Base-by-base conservation (phyloP, 2,888 invertebrate species). In the Leucozona laternaria region DNA sequence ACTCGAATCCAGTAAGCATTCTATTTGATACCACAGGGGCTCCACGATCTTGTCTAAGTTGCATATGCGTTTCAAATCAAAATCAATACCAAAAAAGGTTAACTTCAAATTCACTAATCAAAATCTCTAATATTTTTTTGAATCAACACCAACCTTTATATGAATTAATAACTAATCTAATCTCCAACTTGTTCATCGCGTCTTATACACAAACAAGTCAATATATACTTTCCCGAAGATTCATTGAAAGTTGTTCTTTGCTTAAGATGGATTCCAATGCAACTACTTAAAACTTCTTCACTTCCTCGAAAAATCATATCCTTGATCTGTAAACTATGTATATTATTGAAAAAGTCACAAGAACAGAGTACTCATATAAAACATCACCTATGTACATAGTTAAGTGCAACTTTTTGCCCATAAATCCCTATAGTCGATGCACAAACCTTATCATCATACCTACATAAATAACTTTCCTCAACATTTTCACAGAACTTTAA, bases 401-500 rank as follows among this genome's bases (percentile, higher is more conserved):
- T 34, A 50, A 77, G 64, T 76, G 80, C 53, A 62, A 62, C 62
- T 70, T 62, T 62, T 64, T 70, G 64, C 13, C 62, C 71, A 71
- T 58, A 48, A 76, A 71, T 81, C 64, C 71, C 17, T 48, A 11
- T 62, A 62, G 57, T 73, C 70, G 45, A 60, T 37, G 64, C 53
- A 53, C 58, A 53, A 68, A 60, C 68, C 80, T 70, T 70, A 68
- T 68, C 75, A 55, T n/a, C 25, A 28, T 53, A 75, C n/a, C n/a
- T n/a, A n/a, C n/a, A n/a, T n/a, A n/a, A n/a, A n/a, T 43, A 80
- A 75, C 80, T 68, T 70, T 66, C 13, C 13, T 22, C 20, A 60
- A 72, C 4, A 77, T 72, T 71, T 81, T 76, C 70, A 62, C 55
- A 62, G 25, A 53, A 73, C 53, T 81, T 64, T 31, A 50, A 77